Base-by-base conservation (phyloP, 2,888 invertebrate genomes). In the Prosapia bicincta region DNA sequence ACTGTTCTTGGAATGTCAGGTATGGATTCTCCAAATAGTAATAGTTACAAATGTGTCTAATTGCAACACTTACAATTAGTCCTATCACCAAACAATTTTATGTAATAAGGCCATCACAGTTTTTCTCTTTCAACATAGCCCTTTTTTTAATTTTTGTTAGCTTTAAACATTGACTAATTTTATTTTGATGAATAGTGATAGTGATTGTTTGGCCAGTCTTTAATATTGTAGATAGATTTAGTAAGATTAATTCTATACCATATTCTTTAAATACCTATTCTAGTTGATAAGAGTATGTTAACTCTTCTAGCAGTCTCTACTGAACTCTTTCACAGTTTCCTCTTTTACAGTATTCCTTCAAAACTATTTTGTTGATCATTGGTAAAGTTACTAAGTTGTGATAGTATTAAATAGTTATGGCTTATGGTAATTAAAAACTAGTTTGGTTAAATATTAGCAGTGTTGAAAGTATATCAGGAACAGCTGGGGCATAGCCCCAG, bases 31-130 rank as follows among this genome's bases (percentile, higher is more conserved):
- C 69, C 25, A 67, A 71, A 26, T 13, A 75, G 77, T 75, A 75
- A 66, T 77, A 75, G 69, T 75, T 65, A 75, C 77, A 75, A 68
- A 75, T 77, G 38, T 77, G 74, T 38, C 74, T 68, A 67, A 74
- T 74, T 5, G 69, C 74, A 15, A 43, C 32, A 43, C 75, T 75
- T 75, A 26, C 71, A 75, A 65, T 75, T 69, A 26, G 75, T 71
- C 66, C 71, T 30, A 69, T 70, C 75, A 71, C 75, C 28, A 68
- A 24, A 74, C 15, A 69, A 68, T 69, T 43, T 30, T 70, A n/a
- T n/a, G 30, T n/a, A 23, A 43, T 71, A 54, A 54, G 54, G 54
- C 65, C 65, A 71, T 25, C 65, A 26, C 71, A 13, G 54, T 54
- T 23, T 71, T 54, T 65, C 65, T 71, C 43, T 15, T 54, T 71